phyloP scores from a whole-genome alignment of 2,888 invertebrate species.

The Acrobeloides nanus region DNA sequence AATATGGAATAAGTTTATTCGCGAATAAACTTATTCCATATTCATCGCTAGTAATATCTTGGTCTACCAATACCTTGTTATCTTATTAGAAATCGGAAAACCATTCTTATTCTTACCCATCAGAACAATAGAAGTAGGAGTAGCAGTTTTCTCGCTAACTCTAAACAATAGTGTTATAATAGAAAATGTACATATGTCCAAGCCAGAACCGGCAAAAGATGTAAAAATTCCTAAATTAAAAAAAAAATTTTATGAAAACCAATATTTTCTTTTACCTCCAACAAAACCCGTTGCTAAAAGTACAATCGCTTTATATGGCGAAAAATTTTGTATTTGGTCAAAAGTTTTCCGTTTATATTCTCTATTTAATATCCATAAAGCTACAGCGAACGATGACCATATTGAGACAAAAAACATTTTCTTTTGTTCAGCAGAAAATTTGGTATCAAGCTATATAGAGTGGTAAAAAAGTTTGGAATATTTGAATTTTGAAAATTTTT shows the following conservation, averaged over 20 bases:
- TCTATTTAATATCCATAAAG: slow-evolving; percentile 50
- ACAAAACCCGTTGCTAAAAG: slow-evolving; percentile 45
- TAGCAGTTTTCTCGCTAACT: slow-evolving; percentile 49
- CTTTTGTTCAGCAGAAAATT: slow-evolving; percentile 42
- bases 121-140: slow-evolving; percentile 51
- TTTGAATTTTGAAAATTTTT: too few species aligned
- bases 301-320: slow-evolving; percentile 37
- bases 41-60: background rate
- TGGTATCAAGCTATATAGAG: slow-evolving; percentile 36
- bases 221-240: slow-evolving; percentile 39
- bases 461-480: background rate
- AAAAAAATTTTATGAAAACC: too few species aligned
- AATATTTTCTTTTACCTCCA: slow-evolving; percentile 38
- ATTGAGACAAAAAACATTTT: slow-evolving; percentile 54
- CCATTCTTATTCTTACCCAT: slow-evolving; percentile 34
- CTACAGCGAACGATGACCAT: slow-evolving; percentile 52
- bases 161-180: slow-evolving; percentile 40
- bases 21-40: background rate
- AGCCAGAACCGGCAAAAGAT: slow-evolving; percentile 50
- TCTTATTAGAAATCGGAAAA: background rate
- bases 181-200: slow-evolving; percentile 52
- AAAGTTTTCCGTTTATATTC: slow-evolving; percentile 35
- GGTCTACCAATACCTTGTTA: background rate
- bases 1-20: too few species aligned
- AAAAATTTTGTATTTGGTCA: slow-evolving; percentile 31